Evolutionary conservation across 1,140 invertebrate species (phyloP), one percentile per base, ranked within the genome.

Genomic region (Cotesia vestalis): DNA sequence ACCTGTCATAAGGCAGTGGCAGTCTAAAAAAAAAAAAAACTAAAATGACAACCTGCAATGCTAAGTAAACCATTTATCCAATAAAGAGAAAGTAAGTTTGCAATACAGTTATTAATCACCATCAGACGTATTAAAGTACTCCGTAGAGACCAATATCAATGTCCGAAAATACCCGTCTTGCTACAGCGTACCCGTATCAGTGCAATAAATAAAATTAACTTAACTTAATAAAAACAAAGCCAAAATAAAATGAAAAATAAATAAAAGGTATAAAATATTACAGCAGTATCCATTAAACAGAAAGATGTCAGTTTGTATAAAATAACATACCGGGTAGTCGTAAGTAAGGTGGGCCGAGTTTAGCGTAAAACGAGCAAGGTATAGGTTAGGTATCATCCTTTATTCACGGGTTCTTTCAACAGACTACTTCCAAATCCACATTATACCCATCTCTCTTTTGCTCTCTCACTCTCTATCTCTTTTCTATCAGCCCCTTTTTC

Each of bases 321-420:
- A 59, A 20, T 59, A 46, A 46, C 40, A 46, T 46, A 46, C 4
- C 20, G 57, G n/a, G 20, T 59, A 27, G 20, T 20, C 27, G 27
- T 27, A 27, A 27, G 20, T 59, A 59, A 17, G 5, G 57, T 14
- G 17, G 20, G 20, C 14, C 6, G 57, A 59, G 66, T 67, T 17
- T 4, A 51, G 11, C 12, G 38, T 34, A 71, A 63, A 71, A 53
- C 68, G 57, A 73, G 72, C 72, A 76, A 64, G 60, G 59, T 72
- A 40, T 53, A 73, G 69, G 75, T 73, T 73, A 73, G 69, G 68
- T 79, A 77, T 78, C 80, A 80, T 83, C 76, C 79, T 81, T 83
- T 84, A 83, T 84, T 81, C 82, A 79, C 60, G 59, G 69, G 75
- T 82, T 83, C 83, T 83, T 84, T 84, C 81, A 82, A 75, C 75